These are phyloP conservation scores for Tholera decimalis DNA, from an alignment of 2,888 invertebrate species.

Conservation along the genomic window DNA sequence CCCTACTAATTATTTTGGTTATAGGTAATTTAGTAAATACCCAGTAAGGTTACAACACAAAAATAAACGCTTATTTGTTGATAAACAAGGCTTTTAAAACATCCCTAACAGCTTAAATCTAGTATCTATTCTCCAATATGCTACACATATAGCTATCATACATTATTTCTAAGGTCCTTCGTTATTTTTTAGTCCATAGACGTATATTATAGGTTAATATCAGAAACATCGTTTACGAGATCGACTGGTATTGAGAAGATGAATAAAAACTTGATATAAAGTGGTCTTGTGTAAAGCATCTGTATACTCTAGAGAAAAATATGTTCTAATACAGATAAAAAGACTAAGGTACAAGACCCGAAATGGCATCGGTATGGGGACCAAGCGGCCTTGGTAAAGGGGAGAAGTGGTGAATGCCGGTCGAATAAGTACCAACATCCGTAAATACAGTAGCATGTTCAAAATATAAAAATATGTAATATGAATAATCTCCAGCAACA, in stretches of 20 bases:
- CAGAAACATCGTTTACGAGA: neutral
- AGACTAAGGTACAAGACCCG: neutral
- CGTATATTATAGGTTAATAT: neutral
- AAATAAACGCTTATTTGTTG: no score
- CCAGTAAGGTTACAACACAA: no score
- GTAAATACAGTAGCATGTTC: neutral
- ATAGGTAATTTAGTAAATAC: no score
- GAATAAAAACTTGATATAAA: no score
- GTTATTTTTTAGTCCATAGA: neutral
- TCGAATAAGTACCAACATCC: neutral
- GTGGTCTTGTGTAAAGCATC: no score
- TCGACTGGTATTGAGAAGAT: no score
- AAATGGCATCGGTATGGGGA: neutral
- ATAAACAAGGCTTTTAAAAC: no score
- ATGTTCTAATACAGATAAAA: neutral
- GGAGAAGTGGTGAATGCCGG: neutral
- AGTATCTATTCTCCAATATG: neutral
- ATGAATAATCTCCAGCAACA: neutral
- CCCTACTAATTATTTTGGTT: no score
- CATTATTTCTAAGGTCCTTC: neutral
- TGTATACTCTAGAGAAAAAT: neutral
- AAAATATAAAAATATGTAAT: neutral
- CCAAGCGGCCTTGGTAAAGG: neutral
- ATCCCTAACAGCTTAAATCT: neutral
- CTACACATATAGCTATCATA: neutral